Base-by-base conservation (phyloP, 2,113 vertebrate genomes). In the Jacana jacana region DNA sequence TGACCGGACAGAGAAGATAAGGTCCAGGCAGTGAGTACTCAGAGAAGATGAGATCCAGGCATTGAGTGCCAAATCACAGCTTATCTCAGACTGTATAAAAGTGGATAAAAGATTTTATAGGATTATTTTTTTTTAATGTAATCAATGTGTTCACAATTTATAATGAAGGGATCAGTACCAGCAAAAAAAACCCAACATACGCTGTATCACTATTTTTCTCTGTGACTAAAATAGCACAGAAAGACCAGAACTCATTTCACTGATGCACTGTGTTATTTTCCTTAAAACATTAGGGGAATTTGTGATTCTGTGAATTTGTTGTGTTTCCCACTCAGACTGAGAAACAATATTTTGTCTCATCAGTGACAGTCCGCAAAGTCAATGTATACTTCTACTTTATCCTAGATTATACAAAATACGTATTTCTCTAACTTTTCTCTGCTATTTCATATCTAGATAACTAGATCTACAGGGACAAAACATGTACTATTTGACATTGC, bases 401-500 rank as follows among this genome's bases (percentile, higher is more conserved):
- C 19, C 9, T 61, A 44, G 20, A 78, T 64, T 61, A 55, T 46
- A 33, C 0, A 49, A 77, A 69, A 69, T 25, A 25, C 1, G 0
- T 39, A 78, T 61, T 73, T 81, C 18, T 89, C 25, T 71, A 71
- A 49, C 13, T 42, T 71, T 48, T 3, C 35, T 63, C 31, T 61
- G 46, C 46, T 13, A 9, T 69, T 75, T 76, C 17, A 64, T 55
- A 51, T 51, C 27, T 49, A 10, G 89, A 33, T 7, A n/a, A n/a
- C n/a, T n/a, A 60, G 13, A 6, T 58, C 3, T 72, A 22, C 10
- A 42, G 7, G 33, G 39, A 54, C 10, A 55, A 77, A 77, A 27
- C 78, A 69, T 17, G 0, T 23, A 40, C 46, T n/a, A 55, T 68
- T 90, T 57, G 0, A 0, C 8, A 64, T 44, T 44, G 7, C 5